phyloP scores from a whole-genome alignment of 2,797 vertebrate genomes.

The Hippocampus kuda region DNA sequence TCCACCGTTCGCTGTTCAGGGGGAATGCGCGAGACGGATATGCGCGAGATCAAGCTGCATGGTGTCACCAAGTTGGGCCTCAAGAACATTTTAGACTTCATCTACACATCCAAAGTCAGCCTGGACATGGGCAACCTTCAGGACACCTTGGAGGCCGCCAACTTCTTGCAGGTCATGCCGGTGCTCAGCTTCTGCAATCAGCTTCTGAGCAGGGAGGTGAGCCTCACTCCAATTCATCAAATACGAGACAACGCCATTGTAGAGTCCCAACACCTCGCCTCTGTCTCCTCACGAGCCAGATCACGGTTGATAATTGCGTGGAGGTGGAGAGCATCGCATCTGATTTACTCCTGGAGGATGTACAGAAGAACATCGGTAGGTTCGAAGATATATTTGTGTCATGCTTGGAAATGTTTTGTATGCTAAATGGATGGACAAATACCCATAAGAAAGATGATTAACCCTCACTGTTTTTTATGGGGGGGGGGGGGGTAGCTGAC shows the following conservation, averaged over 20 bases:
- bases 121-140: slow-evolving; percentile 68
- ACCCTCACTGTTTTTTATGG: background rate
- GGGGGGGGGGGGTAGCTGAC: slow-evolving; percentile 26
- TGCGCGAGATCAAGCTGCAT: slow-evolving; percentile 72
- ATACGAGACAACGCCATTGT: background rate
- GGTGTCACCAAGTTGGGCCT: slow-evolving; percentile 67
- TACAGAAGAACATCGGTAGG: slow-evolving; percentile 58
- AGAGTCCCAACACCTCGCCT: background rate
- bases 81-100: slow-evolving; percentile 74
- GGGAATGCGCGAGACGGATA: slow-evolving; percentile 74
- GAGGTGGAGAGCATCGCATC: slow-evolving; percentile 69
- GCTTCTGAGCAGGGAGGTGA: slow-evolving; percentile 73
- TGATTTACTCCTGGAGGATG: slow-evolving; percentile 64
- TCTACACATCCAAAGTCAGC: slow-evolving; percentile 68
- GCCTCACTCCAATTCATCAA: background rate
- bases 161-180: slow-evolving; percentile 74
- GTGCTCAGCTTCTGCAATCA: slow-evolving; percentile 73
- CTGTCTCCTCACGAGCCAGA: slow-evolving; percentile 34
- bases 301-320: slow-evolving; percentile 71
- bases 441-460: background rate
- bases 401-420: background rate
- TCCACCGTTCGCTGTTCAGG: slow-evolving; percentile 40
- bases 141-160: slow-evolving; percentile 74
- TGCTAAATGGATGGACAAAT: background rate
- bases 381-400: background rate